These are phyloP conservation scores for Betta splendens DNA, from an alignment of 2,797 vertebrate genomes.

Conservation along the genomic window DNA sequence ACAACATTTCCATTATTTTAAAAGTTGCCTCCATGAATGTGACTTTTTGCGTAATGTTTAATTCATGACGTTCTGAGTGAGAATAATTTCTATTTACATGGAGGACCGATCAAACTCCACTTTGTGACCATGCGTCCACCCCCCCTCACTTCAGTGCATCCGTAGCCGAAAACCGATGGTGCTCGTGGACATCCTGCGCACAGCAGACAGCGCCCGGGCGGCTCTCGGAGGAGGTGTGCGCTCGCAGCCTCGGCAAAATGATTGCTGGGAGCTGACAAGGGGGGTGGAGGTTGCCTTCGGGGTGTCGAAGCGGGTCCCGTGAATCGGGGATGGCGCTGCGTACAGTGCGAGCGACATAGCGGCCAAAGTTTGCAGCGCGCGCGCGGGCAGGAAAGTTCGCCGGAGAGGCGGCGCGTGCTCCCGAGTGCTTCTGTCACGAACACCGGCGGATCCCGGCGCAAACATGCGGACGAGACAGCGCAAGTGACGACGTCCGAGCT, in stretches of 20 bases:
- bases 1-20: not conserved
- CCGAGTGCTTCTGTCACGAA: slow-evolving; percentile 49
- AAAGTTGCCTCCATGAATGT: not conserved
- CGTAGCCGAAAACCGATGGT: not conserved
- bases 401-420: slow-evolving; percentile 63
- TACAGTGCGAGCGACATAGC: slow-evolving; percentile 77
- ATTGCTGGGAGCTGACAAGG: slow-evolving; percentile 42
- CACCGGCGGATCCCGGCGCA: slow-evolving; percentile 48
- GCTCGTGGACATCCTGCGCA: slow-evolving; percentile 36
- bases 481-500: slow-evolving; percentile 27
- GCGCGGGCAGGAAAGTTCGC: slow-evolving; percentile 72
- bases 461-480: slow-evolving; percentile 46
- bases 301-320: slow-evolving; percentile 74
- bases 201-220: slow-evolving; percentile 11
- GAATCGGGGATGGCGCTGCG: slow-evolving; percentile 83
- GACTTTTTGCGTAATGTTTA: no score
- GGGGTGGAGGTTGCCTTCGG: slow-evolving; percentile 69
- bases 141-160: not conserved
- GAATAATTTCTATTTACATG: not conserved
- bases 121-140: not conserved
- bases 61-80: not conserved
- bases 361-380: slow-evolving; percentile 82
- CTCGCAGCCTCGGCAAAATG: slow-evolving; percentile 42
- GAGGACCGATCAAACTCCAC: not conserved
- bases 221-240: slow-evolving; percentile 36